Evolutionary conservation across 2,797 vertebrate genomes (phyloP), one percentile per base, ranked within the genome.

Genomic region (Bryconaethiops microstoma): DNA sequence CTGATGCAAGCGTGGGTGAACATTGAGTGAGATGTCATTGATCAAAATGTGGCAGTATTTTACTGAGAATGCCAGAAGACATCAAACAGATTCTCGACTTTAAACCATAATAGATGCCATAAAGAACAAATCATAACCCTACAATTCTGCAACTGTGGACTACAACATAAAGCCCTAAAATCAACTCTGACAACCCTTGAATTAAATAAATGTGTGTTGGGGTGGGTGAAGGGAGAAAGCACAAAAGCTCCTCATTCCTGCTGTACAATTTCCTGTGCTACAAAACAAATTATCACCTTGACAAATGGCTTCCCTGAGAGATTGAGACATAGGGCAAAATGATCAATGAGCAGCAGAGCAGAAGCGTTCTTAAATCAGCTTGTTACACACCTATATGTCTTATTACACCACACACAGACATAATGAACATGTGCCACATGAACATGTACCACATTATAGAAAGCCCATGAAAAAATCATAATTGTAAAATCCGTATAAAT

Each of bases 201-300:
- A 59, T 73, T 25, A 19, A 62, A n/a, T 62, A 40, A 60, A 16
- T 83, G 7, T 48, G 45, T 48, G 35, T 48, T 48, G 45, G 7
- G 45, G 45, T 5, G 35, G 39, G 55, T 77, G 75, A 78, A 4
- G 14, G 78, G 81, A 76, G 86, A 84, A 84, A 78, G 70, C 71
- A 79, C 42, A 62, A 83, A 88, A 82, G 65, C 55, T 63, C 82
- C 82, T 81, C 65, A 80, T 85, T 80, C 83, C 85, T 78, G 13
- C 81, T 84, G 84, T 88, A 83, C 78, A 81, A 81, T 86, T 88
- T 88, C 83, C 76, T 81, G 84, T 85, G 88, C 85, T 85, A 84
- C 85, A 87, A 92, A 90, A 92, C 90, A 91, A 90, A 93, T 92
- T 77, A 93, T 92, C 92, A 91, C 90, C 88, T 86, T 92, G 91